Base-by-base conservation (phyloP, 2,888 invertebrate genomes). In the Hirtodrosophila duncani region DNA sequence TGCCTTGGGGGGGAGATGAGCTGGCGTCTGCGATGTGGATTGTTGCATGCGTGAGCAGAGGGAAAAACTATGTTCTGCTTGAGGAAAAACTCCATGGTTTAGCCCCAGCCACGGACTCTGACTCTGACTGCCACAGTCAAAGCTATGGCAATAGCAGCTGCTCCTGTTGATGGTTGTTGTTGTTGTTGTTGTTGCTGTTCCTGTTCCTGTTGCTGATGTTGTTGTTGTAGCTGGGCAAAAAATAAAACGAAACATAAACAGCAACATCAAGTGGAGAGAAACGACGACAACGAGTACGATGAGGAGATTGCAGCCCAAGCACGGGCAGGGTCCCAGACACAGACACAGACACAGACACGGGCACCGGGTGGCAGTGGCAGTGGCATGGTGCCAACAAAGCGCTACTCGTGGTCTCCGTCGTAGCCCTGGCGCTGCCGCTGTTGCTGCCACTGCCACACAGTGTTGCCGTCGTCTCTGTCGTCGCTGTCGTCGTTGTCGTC, bases 181-280 rank as follows among this genome's bases (percentile, higher is more conserved):
- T 42, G n/a, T 8, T 18, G 23, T 8, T 30, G 8, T 14, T 13
- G 21, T 26, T 23, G 33, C 26, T 17, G 27, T 27, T 27, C 41
- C 38, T 29, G 10, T 13, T 27, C 31, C 11, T 44, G 26, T 31
- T 41, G 42, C 16, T 44, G 44, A 10, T 58, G 31, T 31, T 61
- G 36, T 23, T 62, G 50, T 46, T 61, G 67, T 51, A 34, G 69
- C 34, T 62, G 81, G 62, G 78, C 65, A 80, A 72, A 49, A n/a
- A n/a, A n/a, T n/a, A n/a, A n/a, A 80, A 60, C 78, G 81, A 72
- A 80, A 72, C 81, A 80, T 72, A 72, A 72, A 72, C 72, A 80
- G 77, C 67, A 71, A 77, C 72, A 77, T 61, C 43, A 44, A 62
- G 52, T 74, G 27, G 55, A 60, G 51, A 60, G 60, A 20, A 9